Evolutionary conservation across 2,888 invertebrate species (phyloP).

Genomic region (Acleris literana): DNA sequence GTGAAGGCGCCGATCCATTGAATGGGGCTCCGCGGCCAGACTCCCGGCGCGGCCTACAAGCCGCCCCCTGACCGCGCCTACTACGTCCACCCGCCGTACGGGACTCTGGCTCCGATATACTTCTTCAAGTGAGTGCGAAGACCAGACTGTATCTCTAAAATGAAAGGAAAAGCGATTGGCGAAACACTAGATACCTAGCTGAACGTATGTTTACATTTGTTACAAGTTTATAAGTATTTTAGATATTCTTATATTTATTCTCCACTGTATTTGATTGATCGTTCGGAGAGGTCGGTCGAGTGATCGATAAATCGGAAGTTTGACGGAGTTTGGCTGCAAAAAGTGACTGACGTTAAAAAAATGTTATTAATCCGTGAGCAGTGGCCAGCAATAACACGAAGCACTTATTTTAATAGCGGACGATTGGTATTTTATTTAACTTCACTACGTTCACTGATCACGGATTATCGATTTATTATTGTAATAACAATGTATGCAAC

Average conservation of each 20-base stretch:
- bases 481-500: slow-evolving; percentile 56
- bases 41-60: slow-evolving; percentile 57
- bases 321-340: slow-evolving; percentile 47
- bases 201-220: slow-evolving; percentile 83
- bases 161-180: slow-evolving; percentile 67
- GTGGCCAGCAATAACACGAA: slow-evolving; percentile 49
- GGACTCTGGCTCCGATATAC: slow-evolving; percentile 72
- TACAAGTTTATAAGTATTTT: slow-evolving; percentile 86
- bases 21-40: slow-evolving; percentile 74
- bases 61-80: slow-evolving; percentile 50
- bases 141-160: slow-evolving; percentile 59
- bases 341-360: slow-evolving; percentile 72
- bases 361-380: slow-evolving; percentile 58
- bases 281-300: slow-evolving; percentile 61
- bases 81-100: slow-evolving; percentile 61
- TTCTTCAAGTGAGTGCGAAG: slow-evolving; percentile 69
- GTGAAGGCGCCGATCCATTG: slow-evolving; percentile 96
- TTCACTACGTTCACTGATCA: slow-evolving; percentile 57
- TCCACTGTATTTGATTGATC: slow-evolving; percentile 79
- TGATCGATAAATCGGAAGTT: slow-evolving; percentile 50
- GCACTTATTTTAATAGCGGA: slow-evolving; percentile 49
- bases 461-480: slow-evolving; percentile 50
- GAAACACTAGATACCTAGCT: slow-evolving; percentile 63
- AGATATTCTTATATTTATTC: slow-evolving; percentile 88
- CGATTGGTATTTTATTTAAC: slow-evolving; percentile 41